Percentiles rank a stretch among this genome's conserved stretches.
phyloP scores from a whole-genome alignment of 2,888 invertebrate species.

The Himalopsyche tibetana region DNA sequence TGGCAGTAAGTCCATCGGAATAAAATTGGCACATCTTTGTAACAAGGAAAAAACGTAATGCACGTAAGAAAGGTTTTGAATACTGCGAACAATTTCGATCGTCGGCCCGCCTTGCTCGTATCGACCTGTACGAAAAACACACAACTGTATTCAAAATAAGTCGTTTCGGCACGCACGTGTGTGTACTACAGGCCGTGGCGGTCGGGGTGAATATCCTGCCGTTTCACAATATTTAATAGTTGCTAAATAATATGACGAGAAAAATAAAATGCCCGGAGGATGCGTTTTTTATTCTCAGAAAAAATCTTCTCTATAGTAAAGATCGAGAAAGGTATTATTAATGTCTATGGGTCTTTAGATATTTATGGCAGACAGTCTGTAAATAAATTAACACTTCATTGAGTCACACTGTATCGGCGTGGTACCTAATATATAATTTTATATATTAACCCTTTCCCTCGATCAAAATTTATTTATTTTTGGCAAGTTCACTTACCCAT shows the following conservation, averaged over 20 bases:
- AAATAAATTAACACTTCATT: no score
- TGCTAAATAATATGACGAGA: neutral
- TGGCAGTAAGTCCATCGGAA: no score
- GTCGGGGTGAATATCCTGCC: conserved; percentile 19
- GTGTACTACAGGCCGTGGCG: neutral
- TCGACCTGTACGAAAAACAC: neutral
- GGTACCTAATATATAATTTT: no score
- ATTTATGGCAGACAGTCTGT: neutral
- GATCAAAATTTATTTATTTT: no score
- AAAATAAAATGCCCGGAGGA: neutral
- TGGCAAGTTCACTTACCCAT: no score
- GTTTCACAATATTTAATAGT: conserved; percentile 2
- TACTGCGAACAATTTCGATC: conserved; percentile 7
- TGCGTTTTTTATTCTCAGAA: conserved; percentile 17
- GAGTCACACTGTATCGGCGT: no score
- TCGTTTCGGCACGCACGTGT: neutral
- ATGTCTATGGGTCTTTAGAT: neutral
- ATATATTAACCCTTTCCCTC: no score
- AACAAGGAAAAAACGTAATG: no score
- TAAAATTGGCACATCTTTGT: no score
- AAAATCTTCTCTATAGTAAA: neutral
- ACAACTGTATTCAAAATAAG: conserved; percentile 39
- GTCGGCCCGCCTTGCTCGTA: neutral
- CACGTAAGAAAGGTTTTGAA: no score
- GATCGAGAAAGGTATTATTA: neutral